Evolutionary conservation across 2,797 vertebrate species (phyloP).

Genomic region (Gymnoscopelus microlampas): DNA sequence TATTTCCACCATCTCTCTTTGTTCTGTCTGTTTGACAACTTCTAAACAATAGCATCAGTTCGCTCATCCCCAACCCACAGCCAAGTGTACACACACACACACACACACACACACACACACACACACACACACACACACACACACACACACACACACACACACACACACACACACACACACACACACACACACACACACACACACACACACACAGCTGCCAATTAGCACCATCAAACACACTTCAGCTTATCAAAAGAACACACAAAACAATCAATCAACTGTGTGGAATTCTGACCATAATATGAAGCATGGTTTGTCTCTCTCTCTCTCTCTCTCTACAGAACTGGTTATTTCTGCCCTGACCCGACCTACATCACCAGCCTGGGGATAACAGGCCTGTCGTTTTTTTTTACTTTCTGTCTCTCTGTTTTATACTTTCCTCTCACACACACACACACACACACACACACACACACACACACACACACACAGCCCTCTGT

Average conservation of each 20-base stretch:
- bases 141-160: neutral
- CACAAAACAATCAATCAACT: slow-evolving; percentile 4
- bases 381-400: slow-evolving; percentile 27
- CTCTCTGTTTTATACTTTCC: slow-evolving; percentile 44
- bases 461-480: slow-evolving; percentile 2
- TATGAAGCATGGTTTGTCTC: neutral
- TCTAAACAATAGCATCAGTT: slow-evolving; percentile 82
- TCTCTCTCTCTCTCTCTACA: slow-evolving; percentile 7
- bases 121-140: too few relatives aligned
- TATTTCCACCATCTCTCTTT: slow-evolving; percentile 81
- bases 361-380: slow-evolving; percentile 29
- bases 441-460: slow-evolving; percentile 46
- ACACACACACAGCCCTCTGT: too few relatives aligned
- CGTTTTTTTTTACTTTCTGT: too few relatives aligned
- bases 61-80: slow-evolving; percentile 73
- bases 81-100: slow-evolving; percentile 17
- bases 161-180: slow-evolving; percentile 11
- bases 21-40: slow-evolving; percentile 82
- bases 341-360: slow-evolving; percentile 6
- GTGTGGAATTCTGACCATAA: too few relatives aligned
- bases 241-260: slow-evolving; percentile 52
- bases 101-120: too few relatives aligned
- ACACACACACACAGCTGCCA: slow-evolving; percentile 76
- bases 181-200: slow-evolving; percentile 51
- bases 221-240: slow-evolving; percentile 80